Base-by-base conservation (phyloP, 1,140 invertebrate genomes). In the Elysia chlorotica region DNA sequence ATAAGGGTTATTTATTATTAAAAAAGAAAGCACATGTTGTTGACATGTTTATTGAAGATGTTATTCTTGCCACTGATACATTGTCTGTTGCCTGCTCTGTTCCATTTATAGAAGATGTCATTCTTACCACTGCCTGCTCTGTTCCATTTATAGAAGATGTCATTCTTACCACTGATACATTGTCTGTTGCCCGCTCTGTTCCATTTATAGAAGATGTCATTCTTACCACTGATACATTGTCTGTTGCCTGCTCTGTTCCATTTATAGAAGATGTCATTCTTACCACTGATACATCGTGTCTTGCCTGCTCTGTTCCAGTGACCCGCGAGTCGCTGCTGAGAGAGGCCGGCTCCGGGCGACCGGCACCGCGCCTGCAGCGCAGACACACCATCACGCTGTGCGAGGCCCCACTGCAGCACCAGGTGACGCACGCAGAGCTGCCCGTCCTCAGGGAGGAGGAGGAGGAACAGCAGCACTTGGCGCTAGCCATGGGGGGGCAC, bases 361-460 rank as follows among this genome's bases (percentile, higher is more conserved):
- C 74, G 48, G n/a, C n/a, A n/a, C 63, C 62, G 28, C 76, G 65
- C 28, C 78, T 83, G 1, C 81, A 85, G 71, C 76, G 86, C 36
- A 76, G 86, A 23, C 86, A 88, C 74, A 87, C 85, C 48, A 87
- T 88, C 61, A 86, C 80, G 67, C 83, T 87, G 25, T 87, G 86
- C 73, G 86, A 87, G 63, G 83, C 83, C 6, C 82, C 84, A 25
- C 73, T 71, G 53, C 74, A 76, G 36, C 71, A 65, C 67, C 78
- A 76, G 75, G 74, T 77, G 61, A 17, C 56, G 23, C 69, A 41
- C 30, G 72, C 70, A 48, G 71, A 78, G 73, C 66, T 72, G 36
- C 71, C 76, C 31, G 66, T 71, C 53, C 69, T 77, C 21, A 68
- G 54, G 31, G 74, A 79, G 36, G 73, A 76, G 68, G 76, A 75